Conservation (phyloP, 2,888 invertebrate genomes). For the Eretmocerus hayati region DNA sequence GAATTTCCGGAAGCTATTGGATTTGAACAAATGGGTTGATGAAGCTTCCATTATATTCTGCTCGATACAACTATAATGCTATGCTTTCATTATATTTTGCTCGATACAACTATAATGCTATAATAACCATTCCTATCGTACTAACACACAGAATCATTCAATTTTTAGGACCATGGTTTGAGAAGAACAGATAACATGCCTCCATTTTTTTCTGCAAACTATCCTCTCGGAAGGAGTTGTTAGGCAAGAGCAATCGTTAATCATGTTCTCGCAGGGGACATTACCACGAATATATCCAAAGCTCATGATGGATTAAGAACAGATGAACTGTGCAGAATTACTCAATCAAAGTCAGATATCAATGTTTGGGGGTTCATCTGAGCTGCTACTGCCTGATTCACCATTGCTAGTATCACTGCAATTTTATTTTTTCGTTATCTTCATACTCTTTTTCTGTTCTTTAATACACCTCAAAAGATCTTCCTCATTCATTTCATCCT, state of each 20-base stretch:
- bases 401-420: slow-evolving; percentile 22
- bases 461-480: slow-evolving; percentile 40
- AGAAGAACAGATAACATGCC: slow-evolving; percentile 48
- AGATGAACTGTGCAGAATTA: slow-evolving; percentile 46
- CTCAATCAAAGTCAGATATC: slow-evolving; percentile 8
- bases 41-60: too few species aligned
- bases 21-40: slow-evolving; percentile 75
- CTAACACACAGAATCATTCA: background rate
- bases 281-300: slow-evolving; percentile 50
- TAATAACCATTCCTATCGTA: background rate
- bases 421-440: slow-evolving; percentile 22
- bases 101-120: slow-evolving; percentile 54
- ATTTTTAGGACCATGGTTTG: slow-evolving; percentile 53
- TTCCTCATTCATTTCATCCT: slow-evolving; percentile 50
- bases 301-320: slow-evolving; percentile 51
- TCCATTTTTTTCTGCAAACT: slow-evolving; percentile 66
- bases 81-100: slow-evolving; percentile 75
- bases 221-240: slow-evolving; percentile 80
- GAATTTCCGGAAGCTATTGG: slow-evolving; percentile 70
- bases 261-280: slow-evolving; percentile 76
- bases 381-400: slow-evolving; percentile 18
- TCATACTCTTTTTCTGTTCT: slow-evolving; percentile 34
- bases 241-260: slow-evolving; percentile 90
- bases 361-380: slow-evolving; percentile 1
- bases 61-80: too few species aligned